These are phyloP conservation scores for Panthera tigris DNA, from an alignment of 2,113 vertebrate species.

Conservation along the genomic window DNA sequence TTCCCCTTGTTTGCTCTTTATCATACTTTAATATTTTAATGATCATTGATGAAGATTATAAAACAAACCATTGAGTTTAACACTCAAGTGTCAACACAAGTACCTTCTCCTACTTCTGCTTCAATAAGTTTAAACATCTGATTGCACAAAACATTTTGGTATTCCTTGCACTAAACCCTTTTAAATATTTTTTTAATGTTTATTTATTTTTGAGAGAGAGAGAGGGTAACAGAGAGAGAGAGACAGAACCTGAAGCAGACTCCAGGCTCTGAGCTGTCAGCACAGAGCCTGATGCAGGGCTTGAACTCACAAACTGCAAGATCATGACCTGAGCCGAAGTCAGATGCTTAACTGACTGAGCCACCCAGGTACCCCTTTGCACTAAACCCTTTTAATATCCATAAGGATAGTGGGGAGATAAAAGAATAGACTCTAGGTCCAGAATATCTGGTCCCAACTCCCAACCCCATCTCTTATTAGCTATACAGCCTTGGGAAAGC, in stretches of 20 bases:
- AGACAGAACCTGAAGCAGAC: too few species aligned
- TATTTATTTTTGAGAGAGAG: too few species aligned
- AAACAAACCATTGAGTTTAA: neutral
- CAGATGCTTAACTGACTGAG: too few species aligned
- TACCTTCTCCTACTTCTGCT: neutral
- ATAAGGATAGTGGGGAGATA: neutral
- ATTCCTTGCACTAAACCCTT: neutral
- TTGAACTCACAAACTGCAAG: too few species aligned
- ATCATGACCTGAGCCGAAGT: too few species aligned
- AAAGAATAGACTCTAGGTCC: neutral
- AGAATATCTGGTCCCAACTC: neutral
- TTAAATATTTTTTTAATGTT: neutral
- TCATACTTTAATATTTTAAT: slow-evolving; percentile 38
- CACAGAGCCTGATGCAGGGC: too few species aligned
- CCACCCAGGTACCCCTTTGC: neutral
- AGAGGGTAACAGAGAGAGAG: too few species aligned
- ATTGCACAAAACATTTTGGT: neutral
- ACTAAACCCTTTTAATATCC: neutral
- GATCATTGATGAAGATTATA: slow-evolving; percentile 37
- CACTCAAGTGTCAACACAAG: slow-evolving; percentile 18
- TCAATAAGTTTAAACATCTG: neutral
- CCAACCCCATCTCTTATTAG: neutral
- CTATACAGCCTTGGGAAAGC: neutral
- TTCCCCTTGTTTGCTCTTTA: slow-evolving; percentile 19
- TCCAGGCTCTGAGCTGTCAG: too few species aligned